Evolutionary conservation across 2,113 vertebrate species (phyloP).

Genomic region (Holacanthus passer): DNA sequence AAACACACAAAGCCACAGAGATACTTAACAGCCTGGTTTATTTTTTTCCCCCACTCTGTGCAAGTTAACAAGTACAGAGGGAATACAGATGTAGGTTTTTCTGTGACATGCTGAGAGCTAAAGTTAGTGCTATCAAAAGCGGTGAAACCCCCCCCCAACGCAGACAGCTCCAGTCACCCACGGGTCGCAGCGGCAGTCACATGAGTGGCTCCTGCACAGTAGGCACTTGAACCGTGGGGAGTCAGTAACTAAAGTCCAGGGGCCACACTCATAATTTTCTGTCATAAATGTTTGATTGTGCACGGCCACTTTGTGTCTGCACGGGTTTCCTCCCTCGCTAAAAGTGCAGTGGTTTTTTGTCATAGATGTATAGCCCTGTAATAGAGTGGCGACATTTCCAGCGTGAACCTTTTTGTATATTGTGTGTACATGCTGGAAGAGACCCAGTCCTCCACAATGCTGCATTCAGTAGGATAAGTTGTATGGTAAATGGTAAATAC

Average conservation of each 20-base stretch:
- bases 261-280: background rate
- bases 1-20: background rate
- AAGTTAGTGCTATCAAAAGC: constrained; percentile 41
- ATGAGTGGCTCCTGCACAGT: constrained; percentile 14
- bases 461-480: background rate
- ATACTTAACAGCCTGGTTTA: background rate
- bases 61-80: constrained; percentile 13
- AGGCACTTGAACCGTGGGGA: constrained; percentile 37
- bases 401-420: too few species aligned
- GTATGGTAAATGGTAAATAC: background rate
- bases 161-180: constrained; percentile 11
- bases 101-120: constrained; percentile 16
- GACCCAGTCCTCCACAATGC: background rate
- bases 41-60: background rate
- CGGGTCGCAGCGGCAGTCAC: constrained; percentile 32
- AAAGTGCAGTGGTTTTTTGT: background rate
- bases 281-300: background rate
- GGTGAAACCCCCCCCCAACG: background rate
- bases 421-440: background rate
- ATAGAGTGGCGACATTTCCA: background rate
- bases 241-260: constrained; percentile 23
- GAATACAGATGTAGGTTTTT: constrained; percentile 20
- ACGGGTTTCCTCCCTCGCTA: background rate
- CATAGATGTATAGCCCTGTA: background rate
- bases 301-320: background rate